phyloP scores from a whole-genome alignment of 1,140 invertebrate species.

The Hestina assimilis region DNA sequence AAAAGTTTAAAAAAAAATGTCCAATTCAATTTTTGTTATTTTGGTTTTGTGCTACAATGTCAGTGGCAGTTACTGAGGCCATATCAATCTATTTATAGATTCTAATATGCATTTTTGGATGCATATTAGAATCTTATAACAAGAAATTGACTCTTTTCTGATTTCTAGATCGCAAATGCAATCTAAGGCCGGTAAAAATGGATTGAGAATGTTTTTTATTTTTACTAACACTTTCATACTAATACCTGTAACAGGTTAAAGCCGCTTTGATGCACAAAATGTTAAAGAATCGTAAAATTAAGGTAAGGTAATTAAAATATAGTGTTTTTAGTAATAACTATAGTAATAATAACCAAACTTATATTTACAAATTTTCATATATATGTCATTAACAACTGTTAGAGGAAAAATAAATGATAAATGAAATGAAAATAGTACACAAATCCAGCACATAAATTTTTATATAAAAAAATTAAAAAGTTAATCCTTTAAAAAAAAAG shows the following conservation, averaged over 20 bases:
- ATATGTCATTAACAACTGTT: conserved; percentile 13
- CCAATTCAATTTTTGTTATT: too few species aligned
- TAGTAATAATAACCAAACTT: conserved; percentile 7
- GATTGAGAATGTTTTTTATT: too few species aligned
- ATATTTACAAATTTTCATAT: conserved; percentile 29
- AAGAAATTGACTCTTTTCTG: too few species aligned
- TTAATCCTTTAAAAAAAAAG: conserved; percentile 13
- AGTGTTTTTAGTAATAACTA: conserved; percentile 22
- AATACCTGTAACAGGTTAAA: conserved; percentile 29
- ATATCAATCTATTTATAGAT: too few species aligned
- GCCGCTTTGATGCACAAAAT: conserved; percentile 66
- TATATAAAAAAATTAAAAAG: conserved; percentile 15
- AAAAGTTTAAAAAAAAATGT: too few species aligned
- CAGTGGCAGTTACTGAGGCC: too few species aligned
- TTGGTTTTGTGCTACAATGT: too few species aligned
- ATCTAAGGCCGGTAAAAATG: too few species aligned
- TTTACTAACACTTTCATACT: conserved; percentile 8
- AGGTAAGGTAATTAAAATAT: conserved; percentile 26
- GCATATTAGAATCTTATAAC: too few species aligned
- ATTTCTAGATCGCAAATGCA: too few species aligned
- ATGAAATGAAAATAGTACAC: conserved; percentile 11
- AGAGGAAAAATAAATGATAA: conserved; percentile 12
- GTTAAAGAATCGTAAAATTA: conserved; percentile 28
- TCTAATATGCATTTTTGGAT: too few species aligned
- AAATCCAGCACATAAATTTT: conserved; percentile 20